Evolutionary conservation across 2,888 invertebrate species (phyloP).

Genomic region (Melitaea athalia): DNA sequence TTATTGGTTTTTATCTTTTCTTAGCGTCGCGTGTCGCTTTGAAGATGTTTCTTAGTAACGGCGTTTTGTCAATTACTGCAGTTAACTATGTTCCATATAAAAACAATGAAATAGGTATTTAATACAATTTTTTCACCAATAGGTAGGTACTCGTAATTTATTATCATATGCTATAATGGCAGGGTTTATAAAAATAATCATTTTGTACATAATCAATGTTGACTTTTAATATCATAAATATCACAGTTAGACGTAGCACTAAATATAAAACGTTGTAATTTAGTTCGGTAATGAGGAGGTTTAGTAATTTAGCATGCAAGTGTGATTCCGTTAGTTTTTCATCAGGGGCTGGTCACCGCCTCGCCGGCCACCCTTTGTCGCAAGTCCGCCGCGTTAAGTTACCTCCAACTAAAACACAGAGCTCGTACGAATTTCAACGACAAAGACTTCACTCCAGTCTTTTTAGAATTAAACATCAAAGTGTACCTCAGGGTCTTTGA

Average conservation of each 20-base stretch:
- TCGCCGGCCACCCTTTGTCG: conserved; percentile 51
- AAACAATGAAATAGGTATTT: conserved; percentile 7
- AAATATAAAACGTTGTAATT: background rate
- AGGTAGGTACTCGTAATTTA: too few species aligned
- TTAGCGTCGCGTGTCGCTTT: conserved; percentile 34
- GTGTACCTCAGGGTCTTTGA: conserved; percentile 68
- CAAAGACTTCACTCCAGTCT: conserved; percentile 69
- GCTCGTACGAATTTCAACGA: conserved; percentile 56
- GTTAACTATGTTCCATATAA: conserved; percentile 16
- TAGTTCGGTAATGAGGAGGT: conserved; percentile 23
- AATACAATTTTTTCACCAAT: too few species aligned
- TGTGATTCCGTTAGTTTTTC: conserved; percentile 55
- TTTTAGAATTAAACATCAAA: conserved; percentile 75
- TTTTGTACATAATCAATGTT: too few species aligned
- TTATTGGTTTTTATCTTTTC: conserved; percentile 61
- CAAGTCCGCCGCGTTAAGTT: conserved; percentile 52
- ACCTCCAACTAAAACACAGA: conserved; percentile 53
- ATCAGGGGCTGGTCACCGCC: conserved; percentile 43
- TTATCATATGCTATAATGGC: too few species aligned
- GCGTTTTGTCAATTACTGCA: conserved; percentile 18
- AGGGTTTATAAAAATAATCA: too few species aligned
- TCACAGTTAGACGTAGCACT: background rate
- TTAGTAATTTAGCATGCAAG: conserved; percentile 38
- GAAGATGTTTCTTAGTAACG: conserved; percentile 35
- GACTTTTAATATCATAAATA: too few species aligned